Evolutionary conservation across 1,140 invertebrate genomes (phyloP).

Genomic region (Bombus affinis): DNA sequence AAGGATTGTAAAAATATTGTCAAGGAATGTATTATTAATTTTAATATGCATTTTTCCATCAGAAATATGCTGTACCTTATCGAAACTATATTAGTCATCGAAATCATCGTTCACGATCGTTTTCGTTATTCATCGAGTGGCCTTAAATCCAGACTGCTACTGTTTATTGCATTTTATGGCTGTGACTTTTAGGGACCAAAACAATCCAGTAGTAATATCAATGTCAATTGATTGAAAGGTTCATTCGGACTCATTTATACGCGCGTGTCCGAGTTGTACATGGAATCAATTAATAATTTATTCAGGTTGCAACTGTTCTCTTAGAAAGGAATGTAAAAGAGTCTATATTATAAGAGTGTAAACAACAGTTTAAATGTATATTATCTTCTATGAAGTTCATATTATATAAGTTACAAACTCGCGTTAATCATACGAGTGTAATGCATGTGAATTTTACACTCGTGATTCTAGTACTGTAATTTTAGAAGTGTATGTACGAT

Average conservation of each 20-base stretch:
- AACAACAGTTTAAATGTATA: constrained; percentile 38
- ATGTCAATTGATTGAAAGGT: constrained; percentile 33
- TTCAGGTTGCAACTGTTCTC: constrained; percentile 6
- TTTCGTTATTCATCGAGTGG: constrained; percentile 66
- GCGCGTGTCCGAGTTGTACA: neutral
- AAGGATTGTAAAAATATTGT: constrained; percentile 14
- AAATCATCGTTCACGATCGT: constrained; percentile 8
- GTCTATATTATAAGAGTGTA: constrained; percentile 42
- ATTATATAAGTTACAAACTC: constrained; percentile 40
- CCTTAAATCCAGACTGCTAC: constrained; percentile 79
- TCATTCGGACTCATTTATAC: constrained; percentile 13
- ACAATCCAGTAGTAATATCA: constrained; percentile 49
- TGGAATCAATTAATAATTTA: constrained; percentile 2
- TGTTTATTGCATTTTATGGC: constrained; percentile 82
- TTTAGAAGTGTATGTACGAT: constrained; percentile 33
- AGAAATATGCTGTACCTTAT: neutral
- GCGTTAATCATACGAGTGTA: neutral
- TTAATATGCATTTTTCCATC: constrained; percentile 18
- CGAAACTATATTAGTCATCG: neutral
- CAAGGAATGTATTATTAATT: neutral
- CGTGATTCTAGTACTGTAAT: constrained; percentile 53
- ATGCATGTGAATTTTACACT: constrained; percentile 25
- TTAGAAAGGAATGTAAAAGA: constrained; percentile 4
- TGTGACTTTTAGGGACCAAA: constrained; percentile 83
- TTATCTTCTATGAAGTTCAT: constrained; percentile 16